Conservation (phyloP, 2,888 invertebrate genomes). For the Autographa gamma region DNA sequence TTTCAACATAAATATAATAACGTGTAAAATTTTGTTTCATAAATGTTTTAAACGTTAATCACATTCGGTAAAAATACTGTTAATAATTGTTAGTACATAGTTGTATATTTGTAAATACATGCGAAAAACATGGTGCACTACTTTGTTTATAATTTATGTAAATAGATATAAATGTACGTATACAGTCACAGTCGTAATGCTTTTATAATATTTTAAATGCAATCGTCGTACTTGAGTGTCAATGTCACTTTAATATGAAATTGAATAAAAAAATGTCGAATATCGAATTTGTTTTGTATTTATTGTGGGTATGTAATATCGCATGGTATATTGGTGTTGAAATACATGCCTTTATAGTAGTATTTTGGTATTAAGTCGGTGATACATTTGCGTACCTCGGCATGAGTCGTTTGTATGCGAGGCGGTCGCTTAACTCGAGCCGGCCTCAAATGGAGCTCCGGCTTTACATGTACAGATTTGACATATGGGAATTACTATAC, state of each 20-base stretch:
- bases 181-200: constrained; percentile 64
- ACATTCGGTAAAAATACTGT: constrained; percentile 74
- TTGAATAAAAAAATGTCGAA: constrained; percentile 38
- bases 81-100: constrained; percentile 81
- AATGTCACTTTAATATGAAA: constrained; percentile 46
- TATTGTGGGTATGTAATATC: constrained; percentile 21
- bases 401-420: constrained; percentile 47
- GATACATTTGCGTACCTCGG: constrained; percentile 33
- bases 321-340: constrained; percentile 40
- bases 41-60: constrained; percentile 57
- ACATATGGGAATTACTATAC: constrained; percentile 53
- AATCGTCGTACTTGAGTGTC: constrained; percentile 51
- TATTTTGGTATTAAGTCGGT: constrained; percentile 36
- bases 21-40: constrained; percentile 53
- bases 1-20: constrained; percentile 44
- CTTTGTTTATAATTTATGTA: constrained; percentile 73
- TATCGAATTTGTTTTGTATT: constrained; percentile 35
- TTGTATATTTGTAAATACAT: constrained; percentile 86
- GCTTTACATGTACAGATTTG: constrained; percentile 53
- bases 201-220: constrained; percentile 58
- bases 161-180: constrained; percentile 67
- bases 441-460: constrained; percentile 37
- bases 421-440: constrained; percentile 39
- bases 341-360: constrained; percentile 40
- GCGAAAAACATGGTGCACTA: constrained; percentile 82